Percentiles rank a stretch among this genome's conserved stretches.
Conservation (phyloP, 2,888 invertebrate species). For the Ceramica pisi region DNA sequence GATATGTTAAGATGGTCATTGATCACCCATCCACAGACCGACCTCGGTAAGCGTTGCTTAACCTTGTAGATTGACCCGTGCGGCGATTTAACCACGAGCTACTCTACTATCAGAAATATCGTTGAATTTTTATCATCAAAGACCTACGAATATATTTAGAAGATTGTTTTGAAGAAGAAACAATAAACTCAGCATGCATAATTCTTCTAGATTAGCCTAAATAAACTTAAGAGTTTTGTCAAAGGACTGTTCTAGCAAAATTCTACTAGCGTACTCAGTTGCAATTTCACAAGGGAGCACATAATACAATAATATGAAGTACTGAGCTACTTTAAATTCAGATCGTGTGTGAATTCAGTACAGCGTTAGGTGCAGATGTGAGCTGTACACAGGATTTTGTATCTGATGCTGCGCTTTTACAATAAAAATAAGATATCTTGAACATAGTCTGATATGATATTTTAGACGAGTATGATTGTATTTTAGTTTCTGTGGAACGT, state of each 20-base stretch:
- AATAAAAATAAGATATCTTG: background rate
- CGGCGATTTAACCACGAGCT: no score
- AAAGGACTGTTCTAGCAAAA: slow-evolving; percentile 3
- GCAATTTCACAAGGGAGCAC: slow-evolving; percentile 26
- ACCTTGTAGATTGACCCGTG: no score
- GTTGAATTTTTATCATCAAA: no score
- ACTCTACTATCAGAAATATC: background rate
- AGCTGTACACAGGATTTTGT: slow-evolving; percentile 24
- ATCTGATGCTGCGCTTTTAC: slow-evolving; percentile 14
- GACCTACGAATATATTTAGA: no score
- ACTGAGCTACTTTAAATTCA: slow-evolving; percentile 55
- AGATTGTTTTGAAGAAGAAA: background rate
- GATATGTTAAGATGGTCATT: no score
- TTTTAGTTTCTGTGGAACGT: background rate
- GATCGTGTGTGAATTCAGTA: slow-evolving; percentile 22
- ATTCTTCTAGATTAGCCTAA: background rate
- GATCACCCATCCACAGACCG: no score
- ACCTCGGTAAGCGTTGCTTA: no score
- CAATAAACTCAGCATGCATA: background rate
- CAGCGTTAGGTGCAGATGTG: slow-evolving; percentile 31
- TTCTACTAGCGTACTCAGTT: slow-evolving; percentile 17
- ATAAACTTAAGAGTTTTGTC: background rate
- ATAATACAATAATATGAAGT: slow-evolving; percentile 39
- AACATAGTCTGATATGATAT: background rate
- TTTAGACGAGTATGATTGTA: background rate